Evolutionary conservation across 2,113 vertebrate species (phyloP).

Genomic region (Vulpes lagopus): DNA sequence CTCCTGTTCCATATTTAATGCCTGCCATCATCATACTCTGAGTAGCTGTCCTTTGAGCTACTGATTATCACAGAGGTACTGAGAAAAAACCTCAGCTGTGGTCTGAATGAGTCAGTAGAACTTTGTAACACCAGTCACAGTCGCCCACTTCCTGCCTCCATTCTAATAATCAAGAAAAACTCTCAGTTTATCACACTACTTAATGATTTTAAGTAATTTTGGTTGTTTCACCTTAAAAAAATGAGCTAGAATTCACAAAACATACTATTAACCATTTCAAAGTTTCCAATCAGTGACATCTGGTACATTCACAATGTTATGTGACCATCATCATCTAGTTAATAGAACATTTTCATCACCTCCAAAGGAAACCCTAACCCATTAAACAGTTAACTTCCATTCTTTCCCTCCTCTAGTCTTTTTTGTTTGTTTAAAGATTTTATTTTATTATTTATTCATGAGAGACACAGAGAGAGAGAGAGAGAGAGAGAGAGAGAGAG

Average conservation of each 20-base stretch:
- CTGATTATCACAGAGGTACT: background rate
- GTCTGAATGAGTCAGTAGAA: constrained; percentile 3
- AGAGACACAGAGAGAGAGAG: no score
- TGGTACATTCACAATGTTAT: background rate
- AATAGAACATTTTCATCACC: background rate
- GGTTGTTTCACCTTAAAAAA: constrained; percentile 4
- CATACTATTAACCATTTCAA: constrained; percentile 47
- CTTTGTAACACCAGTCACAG: background rate
- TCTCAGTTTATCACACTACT: background rate
- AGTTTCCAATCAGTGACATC: background rate
- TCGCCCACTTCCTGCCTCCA: background rate
- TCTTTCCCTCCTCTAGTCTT: background rate
- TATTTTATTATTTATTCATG: no score
- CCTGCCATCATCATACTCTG: background rate
- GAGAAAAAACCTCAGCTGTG: constrained; percentile 4
- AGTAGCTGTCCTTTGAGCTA: background rate
- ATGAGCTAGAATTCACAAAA: background rate
- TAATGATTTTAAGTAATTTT: background rate
- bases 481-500: no score
- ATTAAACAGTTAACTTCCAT: background rate
- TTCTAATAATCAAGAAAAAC: background rate
- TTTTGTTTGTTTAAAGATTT: background rate
- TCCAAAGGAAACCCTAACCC: background rate
- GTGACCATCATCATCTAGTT: background rate
- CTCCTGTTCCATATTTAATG: background rate